A percentile compares a stretch with the other conserved stretches of the same genome.
Evolutionary conservation across 1,140 invertebrate species (phyloP).

Genomic region (Drosophila tropicalis): DNA sequence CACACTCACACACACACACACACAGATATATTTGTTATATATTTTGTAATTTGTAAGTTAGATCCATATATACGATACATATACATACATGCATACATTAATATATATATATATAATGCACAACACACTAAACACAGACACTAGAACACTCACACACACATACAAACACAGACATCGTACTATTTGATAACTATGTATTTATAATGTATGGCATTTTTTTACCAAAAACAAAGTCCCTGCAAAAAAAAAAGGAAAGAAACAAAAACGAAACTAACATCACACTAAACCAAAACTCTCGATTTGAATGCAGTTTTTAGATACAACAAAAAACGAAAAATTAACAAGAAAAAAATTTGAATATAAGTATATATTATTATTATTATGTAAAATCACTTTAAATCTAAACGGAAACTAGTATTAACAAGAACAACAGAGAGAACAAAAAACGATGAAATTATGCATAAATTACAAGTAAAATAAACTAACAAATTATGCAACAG

Average conservation of each 20-base stretch:
- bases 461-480: conserved; percentile 73
- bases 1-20: neutral
- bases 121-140: conserved; percentile 48
- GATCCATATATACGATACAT: conserved; percentile 59
- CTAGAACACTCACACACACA: conserved; percentile 15
- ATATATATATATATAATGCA: conserved; percentile 55
- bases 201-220: conserved; percentile 81
- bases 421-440: conserved; percentile 56
- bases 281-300: conserved; percentile 12
- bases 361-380: conserved; percentile 66
- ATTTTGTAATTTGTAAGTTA: conserved; percentile 78
- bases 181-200: conserved; percentile 83
- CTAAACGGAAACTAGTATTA: conserved; percentile 38
- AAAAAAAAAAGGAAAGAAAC: conserved; percentile 52
- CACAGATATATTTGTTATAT: conserved; percentile 75
- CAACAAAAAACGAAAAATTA: conserved; percentile 24
- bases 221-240: conserved; percentile 46
- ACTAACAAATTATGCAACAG: conserved; percentile 42
- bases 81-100: conserved; percentile 41
- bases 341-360: conserved; percentile 65
- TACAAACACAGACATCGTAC: conserved; percentile 45
- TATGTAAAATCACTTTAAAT: conserved; percentile 78
- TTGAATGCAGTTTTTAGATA: conserved; percentile 24
- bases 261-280: conserved; percentile 32
- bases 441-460: conserved; percentile 63